Evolutionary conservation across 2,888 invertebrate genomes (phyloP), one percentile per base, ranked within the genome.

Genomic region (Neoscelio sp.): DNA sequence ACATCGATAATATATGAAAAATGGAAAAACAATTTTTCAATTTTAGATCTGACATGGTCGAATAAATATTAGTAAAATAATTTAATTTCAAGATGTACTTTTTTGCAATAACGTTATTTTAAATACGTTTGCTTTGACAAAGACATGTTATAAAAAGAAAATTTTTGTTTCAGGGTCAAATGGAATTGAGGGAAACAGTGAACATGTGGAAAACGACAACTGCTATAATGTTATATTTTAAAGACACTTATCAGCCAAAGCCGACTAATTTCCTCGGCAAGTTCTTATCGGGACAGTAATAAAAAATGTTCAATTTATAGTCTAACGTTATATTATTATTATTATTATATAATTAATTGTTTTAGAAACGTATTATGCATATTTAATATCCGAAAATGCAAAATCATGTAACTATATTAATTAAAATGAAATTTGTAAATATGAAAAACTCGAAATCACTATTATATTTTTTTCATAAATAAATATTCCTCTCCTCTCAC

Each of bases 241-340:
- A 95, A 88, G 96, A 97, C 52, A 95, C 96, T 0, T 92, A 93
- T 58, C 95, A 97, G 82, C 94, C 95, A 0, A 97, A 96, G 89
- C 97, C 98, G 15, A 94, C 94, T 85, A 97, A 97, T 91, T 99
- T 99, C 90, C 91, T 99, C 18, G 95, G 96, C 0, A 98, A 98
- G 91, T 99, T 99, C 91, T 92, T 96, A 82, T 91, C 93, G 74
- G 95, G 96, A 67, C 91, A 92, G 79, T n/a, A 93, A 93, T 88
- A 93, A 56, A 70, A n/a, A 42, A 3, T 56, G 18, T 23, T 6
- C 30, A 7, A 48, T 1, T 10, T 17, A 40, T 65, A 74, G 56
- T 58, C 35, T 2, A 6, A 4, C 6, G 6, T 23, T 23, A 23
- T 23, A 4, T 4, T 6, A 12, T 26, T 5, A 8, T 52, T 40